Base-by-base conservation (phyloP, 2,113 vertebrate species). In the Nerophis lumbriciformis region DNA sequence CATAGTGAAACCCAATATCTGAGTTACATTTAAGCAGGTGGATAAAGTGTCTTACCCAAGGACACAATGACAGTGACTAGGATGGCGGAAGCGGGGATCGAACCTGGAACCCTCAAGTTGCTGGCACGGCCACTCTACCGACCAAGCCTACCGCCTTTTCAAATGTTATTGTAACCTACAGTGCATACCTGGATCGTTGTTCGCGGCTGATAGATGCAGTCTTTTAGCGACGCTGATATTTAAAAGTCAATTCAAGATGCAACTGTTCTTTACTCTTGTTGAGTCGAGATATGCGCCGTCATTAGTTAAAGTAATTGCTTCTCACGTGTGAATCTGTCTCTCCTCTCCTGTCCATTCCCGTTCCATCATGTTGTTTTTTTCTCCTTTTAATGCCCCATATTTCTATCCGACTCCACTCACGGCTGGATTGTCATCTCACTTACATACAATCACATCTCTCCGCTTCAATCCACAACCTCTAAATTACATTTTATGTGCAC, bases 241-340 rank as follows among this genome's bases (percentile, higher is more conserved):
- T 64, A 69, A 74, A 71, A 58, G 6, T 19, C 35, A 68, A 61
- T 52, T 45, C 35, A 6, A 68, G 61, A 51, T 55, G 15, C 50
- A 61, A 59, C 55, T 57, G 36, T 61, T 5, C 49, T 63, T 50
- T 55, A 49, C 36, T 63, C 60, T 57, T 63, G 51, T 47, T 50
- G 57, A 28, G 16, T 57, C 1, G 50, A 71, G 66, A 67, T 81
- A 19, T 74, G 62, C 66, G 66, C 61, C 12, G 49, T 82, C 71
- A 82, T 80, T 72, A 80, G 69, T 75, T 77, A 79, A 65, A 73
- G 61, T 77, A 82, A 80, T 77, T 82, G 79, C 66, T 75, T 80
- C 69, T 71, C 69, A 53, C 57, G 67, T 66, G 63, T 57, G 42
- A 72, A 67, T 67, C 65, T 55, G 16, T 69, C 58, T 55, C 71